Conservation (phyloP, 1,140 invertebrate species). For the Carposina sasakii region DNA sequence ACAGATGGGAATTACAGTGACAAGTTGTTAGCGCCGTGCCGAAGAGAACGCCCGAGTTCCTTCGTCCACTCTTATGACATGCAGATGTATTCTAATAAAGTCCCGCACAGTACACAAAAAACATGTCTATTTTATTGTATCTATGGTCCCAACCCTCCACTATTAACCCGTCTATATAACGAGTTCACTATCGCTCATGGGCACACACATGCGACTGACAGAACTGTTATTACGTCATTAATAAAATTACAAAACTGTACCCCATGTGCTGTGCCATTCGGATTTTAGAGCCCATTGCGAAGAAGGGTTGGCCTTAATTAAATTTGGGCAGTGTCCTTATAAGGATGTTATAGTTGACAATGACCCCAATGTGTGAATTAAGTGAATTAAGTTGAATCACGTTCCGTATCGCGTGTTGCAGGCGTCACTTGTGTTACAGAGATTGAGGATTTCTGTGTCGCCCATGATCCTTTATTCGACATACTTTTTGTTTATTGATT, state of each 20-base stretch:
- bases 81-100: too few species aligned
- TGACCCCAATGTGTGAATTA: conserved; percentile 52
- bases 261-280: conserved; percentile 52
- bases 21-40: too few species aligned
- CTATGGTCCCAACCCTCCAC: conserved; percentile 51
- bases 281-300: conserved; percentile 51
- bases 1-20: too few species aligned
- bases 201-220: conserved; percentile 68
- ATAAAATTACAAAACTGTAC: conserved; percentile 71
- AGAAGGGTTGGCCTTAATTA: conserved; percentile 48
- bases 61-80: too few species aligned
- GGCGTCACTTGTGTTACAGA: conserved; percentile 24
- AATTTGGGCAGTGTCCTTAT: conserved; percentile 63
- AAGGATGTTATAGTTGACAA: conserved; percentile 53
- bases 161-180: conserved; percentile 67
- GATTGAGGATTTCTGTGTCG: too few species aligned
- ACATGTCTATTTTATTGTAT: too few species aligned
- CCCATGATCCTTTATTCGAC: too few species aligned
- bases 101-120: too few species aligned
- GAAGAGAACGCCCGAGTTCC: too few species aligned
- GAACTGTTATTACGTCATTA: conserved; percentile 72
- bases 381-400: conserved; percentile 62
- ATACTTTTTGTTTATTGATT: too few species aligned
- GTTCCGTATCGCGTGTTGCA: conserved; percentile 44
- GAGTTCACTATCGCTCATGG: conserved; percentile 66